Evolutionary conservation across 2,888 invertebrate genomes (phyloP), one percentile per base, ranked within the genome.

Genomic region (Odontomyia ornata): DNA sequence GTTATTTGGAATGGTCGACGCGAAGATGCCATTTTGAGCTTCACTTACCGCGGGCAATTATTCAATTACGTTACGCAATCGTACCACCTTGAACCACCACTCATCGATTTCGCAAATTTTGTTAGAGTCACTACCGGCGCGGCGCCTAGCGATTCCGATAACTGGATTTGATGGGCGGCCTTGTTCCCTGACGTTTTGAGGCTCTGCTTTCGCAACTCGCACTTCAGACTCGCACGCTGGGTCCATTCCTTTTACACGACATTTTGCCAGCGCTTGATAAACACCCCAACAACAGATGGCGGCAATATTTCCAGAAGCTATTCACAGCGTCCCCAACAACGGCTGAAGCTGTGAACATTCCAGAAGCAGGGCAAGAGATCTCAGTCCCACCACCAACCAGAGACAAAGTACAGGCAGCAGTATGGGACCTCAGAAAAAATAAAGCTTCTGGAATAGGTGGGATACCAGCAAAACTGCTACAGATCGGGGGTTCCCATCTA

Each of bases 71-170:
- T 56, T n/a, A 56, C 56, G 56, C 56, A 56, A 56, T 56, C 56
- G 18, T 56, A 18, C 18, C 18, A 56, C 56, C 56, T 56, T 18
- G 56, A 15, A 15, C 56, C 56, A 18, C 56, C 7, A 56, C 56
- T 56, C 56, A 56, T 56, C 56, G 18, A 56, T 56, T 18, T 56
- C n/a, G n/a, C n/a, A n/a, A n/a, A n/a, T n/a, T n/a, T n/a, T n/a
- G n/a, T n/a, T n/a, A n/a, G n/a, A n/a, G 56, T 18, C 5, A 5
- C n/a, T 56, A 18, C 5, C 56, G 18, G 18, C 18, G 18, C 56
- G n/a, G 56, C 56, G 56, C 18, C 56, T 56, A 56, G 56, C 56
- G 56, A 56, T n/a, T 56, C 56, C 56, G 56, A 56, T 56, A 56
- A 56, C 13, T 18, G 18, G n/a, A 56, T 56, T 43, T 43, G 46